Conservation (phyloP, 1,140 invertebrate genomes). For the Littorina saxatilis region DNA sequence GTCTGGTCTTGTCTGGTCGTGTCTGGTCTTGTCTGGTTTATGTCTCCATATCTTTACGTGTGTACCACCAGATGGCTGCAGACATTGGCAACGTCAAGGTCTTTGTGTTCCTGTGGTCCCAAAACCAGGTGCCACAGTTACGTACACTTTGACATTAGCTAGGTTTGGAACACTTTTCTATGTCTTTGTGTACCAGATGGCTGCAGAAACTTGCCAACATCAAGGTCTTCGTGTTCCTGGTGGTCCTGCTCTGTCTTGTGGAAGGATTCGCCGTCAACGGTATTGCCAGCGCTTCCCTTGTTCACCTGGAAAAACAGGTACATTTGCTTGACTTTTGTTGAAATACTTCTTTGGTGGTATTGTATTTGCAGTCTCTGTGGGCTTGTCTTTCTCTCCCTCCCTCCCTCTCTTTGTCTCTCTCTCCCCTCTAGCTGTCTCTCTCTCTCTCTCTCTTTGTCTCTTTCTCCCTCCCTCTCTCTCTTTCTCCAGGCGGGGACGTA, state of each 20-base stretch:
- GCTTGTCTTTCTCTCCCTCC: background rate
- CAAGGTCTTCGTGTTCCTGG: slow-evolving; percentile 47
- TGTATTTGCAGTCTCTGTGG: background rate
- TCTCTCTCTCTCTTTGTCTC: too few species aligned
- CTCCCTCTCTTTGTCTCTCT: background rate
- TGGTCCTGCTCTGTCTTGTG: slow-evolving; percentile 53
- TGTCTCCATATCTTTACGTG: too few species aligned
- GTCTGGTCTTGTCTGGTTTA: too few species aligned
- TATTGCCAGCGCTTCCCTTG: slow-evolving; percentile 54
- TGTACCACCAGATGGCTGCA: too few species aligned
- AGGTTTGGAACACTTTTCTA: too few species aligned
- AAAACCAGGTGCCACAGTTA: too few species aligned
- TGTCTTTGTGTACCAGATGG: background rate
- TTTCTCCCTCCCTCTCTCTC: background rate
- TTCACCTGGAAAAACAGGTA: slow-evolving; percentile 51
- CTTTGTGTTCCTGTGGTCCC: too few species aligned
- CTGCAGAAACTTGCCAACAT: slow-evolving; percentile 36
- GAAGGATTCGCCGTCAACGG: slow-evolving; percentile 62
- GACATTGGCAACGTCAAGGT: too few species aligned
- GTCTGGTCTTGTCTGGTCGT: too few species aligned
- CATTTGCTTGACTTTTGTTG: background rate
- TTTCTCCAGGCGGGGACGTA: too few species aligned
- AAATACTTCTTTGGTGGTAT: background rate
- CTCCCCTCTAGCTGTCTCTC: too few species aligned
- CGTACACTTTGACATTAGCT: too few species aligned